A percentile compares a stretch with the other conserved stretches of the same genome.
These are phyloP conservation scores for Ophiothrix spiculata DNA, from an alignment of 35 echinoderm and acorn worm genomes.

Conservation along the genomic window DNA sequence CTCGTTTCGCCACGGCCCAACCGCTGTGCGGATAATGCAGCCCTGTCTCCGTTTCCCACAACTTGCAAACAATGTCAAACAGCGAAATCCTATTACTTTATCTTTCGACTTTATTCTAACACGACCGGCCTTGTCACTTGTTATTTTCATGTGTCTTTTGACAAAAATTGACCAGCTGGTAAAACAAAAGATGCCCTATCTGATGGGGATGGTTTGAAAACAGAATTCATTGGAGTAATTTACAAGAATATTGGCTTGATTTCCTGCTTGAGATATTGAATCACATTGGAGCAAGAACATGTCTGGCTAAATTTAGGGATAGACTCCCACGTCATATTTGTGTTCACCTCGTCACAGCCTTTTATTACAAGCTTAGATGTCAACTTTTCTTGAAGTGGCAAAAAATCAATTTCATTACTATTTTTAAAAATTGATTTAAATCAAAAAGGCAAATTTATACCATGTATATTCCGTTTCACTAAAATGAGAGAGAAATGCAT, in stretches of 20 bases:
- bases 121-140: constrained; percentile 4
- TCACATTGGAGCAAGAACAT: too few relatives aligned
- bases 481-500: too few relatives aligned
- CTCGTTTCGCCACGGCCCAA: not conserved
- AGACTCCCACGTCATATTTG: too few relatives aligned
- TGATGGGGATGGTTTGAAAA: not conserved
- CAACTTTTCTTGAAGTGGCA: too few relatives aligned
- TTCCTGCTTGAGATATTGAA: too few relatives aligned
- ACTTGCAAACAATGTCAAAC: not conserved
- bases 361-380: too few relatives aligned
- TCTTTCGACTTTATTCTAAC: not conserved
- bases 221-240: not conserved
- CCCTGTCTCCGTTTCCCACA: not conserved
- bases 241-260: not conserved
- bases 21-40: not conserved
- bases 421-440: too few relatives aligned
- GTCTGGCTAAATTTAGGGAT: too few relatives aligned
- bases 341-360: too few relatives aligned
- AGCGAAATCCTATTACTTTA: not conserved
- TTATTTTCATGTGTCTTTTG: not conserved
- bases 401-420: too few relatives aligned
- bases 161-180: not conserved
- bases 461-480: too few relatives aligned
- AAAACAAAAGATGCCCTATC: not conserved
- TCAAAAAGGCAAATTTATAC: too few relatives aligned